phyloP scores from a whole-genome alignment of 2,797 vertebrate genomes.

The Microctenopoma stevenorrisi region DNA sequence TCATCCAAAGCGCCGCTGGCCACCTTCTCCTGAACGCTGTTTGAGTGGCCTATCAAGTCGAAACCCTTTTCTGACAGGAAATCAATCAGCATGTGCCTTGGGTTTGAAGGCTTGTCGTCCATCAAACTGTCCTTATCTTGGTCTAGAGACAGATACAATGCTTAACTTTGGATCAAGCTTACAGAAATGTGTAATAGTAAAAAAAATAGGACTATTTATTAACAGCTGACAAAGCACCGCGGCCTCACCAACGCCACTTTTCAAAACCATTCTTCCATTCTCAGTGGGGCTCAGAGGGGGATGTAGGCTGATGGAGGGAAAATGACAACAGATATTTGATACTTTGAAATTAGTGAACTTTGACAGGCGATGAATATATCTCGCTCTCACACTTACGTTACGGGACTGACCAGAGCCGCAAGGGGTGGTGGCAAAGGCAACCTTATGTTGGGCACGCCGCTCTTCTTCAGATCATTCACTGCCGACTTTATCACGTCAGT shows the following conservation, averaged over 20 bases:
- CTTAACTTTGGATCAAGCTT: constrained; percentile 23
- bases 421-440: constrained; percentile 47
- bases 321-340: constrained; percentile 40
- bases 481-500: constrained; percentile 84
- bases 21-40: constrained; percentile 81
- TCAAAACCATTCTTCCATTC: constrained; percentile 79
- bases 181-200: constrained; percentile 31
- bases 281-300: constrained; percentile 83
- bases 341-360: constrained; percentile 38
- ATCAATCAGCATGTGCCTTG: constrained; percentile 75
- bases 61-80: constrained; percentile 81
- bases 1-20: constrained; percentile 83
- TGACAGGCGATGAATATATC: constrained; percentile 17
- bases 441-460: constrained; percentile 50
- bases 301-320: constrained; percentile 59
- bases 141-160: constrained; percentile 61
- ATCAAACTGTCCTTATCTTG: constrained; percentile 77
- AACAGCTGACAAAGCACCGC: constrained; percentile 16
- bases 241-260: constrained; percentile 74
- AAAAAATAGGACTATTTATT: constrained; percentile 38
- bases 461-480: constrained; percentile 86
- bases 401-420: constrained; percentile 69
- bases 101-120: constrained; percentile 73
- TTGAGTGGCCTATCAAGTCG: constrained; percentile 78
- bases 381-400: constrained; percentile 73